Evolutionary conservation across 2,888 invertebrate genomes (phyloP).

Genomic region (Xestobium rufovillosum): DNA sequence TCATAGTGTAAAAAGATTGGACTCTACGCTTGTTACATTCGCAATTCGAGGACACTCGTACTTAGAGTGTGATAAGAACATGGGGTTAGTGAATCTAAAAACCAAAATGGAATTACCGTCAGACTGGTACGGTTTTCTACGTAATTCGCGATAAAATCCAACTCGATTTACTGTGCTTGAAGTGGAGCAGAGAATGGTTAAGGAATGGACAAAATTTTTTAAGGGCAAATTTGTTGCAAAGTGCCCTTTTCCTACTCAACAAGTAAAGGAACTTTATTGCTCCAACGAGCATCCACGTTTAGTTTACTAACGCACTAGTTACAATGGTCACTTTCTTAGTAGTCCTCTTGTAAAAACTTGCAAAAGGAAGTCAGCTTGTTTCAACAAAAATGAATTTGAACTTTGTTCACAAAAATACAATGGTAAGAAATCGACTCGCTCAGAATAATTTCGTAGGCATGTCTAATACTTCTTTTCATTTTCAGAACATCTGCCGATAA

Average conservation of each 20-base stretch:
- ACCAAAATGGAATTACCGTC: neutral
- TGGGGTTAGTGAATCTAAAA: slow-evolving; percentile 18
- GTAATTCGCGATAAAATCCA: neutral
- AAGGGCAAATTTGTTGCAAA: neutral
- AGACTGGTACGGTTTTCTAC: neutral
- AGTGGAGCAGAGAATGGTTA: neutral
- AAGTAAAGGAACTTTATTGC: neutral
- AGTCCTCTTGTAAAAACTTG: neutral
- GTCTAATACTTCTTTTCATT: neutral
- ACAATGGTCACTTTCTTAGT: neutral
- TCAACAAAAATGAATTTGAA: slow-evolving; percentile 5
- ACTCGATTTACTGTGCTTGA: neutral
- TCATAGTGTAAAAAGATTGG: slow-evolving; percentile 17
- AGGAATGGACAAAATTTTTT: slow-evolving; percentile 2
- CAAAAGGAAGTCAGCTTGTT: neutral
- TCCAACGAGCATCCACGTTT: neutral
- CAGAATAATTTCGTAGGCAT: neutral
- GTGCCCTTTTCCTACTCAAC: slow-evolving; percentile 5
- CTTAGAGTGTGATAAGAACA: slow-evolving; percentile 24
- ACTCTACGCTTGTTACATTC: slow-evolving; percentile 23
- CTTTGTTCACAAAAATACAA: neutral
- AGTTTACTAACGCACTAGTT: neutral
- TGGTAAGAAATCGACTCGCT: neutral
- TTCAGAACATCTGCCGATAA: neutral
- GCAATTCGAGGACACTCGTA: slow-evolving; percentile 26